Conservation (phyloP, 2,113 vertebrate genomes). For the Hemibagrus wyckioides region DNA sequence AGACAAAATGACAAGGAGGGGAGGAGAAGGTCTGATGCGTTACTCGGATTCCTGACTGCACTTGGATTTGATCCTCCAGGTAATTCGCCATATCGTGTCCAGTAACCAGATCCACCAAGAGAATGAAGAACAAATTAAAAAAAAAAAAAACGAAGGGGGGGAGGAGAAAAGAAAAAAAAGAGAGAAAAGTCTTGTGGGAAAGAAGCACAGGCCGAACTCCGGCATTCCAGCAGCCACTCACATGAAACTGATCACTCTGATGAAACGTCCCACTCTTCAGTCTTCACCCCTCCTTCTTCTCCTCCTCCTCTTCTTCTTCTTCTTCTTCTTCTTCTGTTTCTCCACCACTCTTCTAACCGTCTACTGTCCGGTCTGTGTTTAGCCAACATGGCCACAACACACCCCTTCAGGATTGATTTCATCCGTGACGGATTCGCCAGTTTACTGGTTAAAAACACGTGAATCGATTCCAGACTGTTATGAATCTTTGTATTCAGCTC, state of each 20-base stretch:
- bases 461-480: background rate
- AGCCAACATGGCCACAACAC: constrained; percentile 20
- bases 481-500: background rate
- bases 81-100: constrained; percentile 78
- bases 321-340: background rate
- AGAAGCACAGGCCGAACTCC: constrained; percentile 70
- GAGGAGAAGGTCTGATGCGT: constrained; percentile 54
- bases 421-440: constrained; percentile 32
- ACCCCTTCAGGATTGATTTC: constrained; percentile 37
- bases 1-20: constrained; percentile 60
- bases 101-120: constrained; percentile 77
- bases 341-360: background rate
- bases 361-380: constrained; percentile 20
- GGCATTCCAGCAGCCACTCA: constrained; percentile 72
- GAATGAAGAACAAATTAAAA: constrained; percentile 75
- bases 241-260: constrained; percentile 75
- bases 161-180: background rate
- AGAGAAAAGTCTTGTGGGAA: constrained; percentile 80
- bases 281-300: constrained; percentile 56
- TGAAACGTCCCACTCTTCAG: constrained; percentile 58
- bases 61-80: constrained; percentile 70
- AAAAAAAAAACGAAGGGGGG: constrained; percentile 41
- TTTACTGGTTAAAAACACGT: constrained; percentile 15
- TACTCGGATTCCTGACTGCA: constrained; percentile 67
- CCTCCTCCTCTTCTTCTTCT: constrained; percentile 52